These are phyloP conservation scores for Orchesella flavescens DNA, from an alignment of 2,888 invertebrate genomes.

Conservation along the genomic window DNA sequence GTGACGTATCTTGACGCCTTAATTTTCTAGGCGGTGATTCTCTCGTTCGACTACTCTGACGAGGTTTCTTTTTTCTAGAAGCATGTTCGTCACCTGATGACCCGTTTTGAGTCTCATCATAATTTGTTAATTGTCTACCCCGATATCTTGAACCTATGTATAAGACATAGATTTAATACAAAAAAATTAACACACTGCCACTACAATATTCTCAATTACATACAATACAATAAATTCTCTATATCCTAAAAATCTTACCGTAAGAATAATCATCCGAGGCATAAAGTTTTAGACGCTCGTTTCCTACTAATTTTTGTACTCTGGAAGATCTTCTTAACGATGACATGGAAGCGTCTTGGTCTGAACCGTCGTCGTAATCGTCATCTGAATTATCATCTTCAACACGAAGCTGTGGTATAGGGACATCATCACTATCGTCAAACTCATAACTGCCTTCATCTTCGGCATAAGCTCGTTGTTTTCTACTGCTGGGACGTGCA, in stretches of 20 bases:
- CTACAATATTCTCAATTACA: no score
- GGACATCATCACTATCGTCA: slow-evolving; percentile 70
- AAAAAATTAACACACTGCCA: no score
- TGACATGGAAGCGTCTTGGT: slow-evolving; percentile 67
- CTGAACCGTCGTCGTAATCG: slow-evolving; percentile 72
- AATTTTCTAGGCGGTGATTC: slow-evolving; percentile 54
- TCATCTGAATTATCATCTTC: slow-evolving; percentile 72
- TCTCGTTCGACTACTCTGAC: slow-evolving; percentile 41
- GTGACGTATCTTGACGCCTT: slow-evolving; percentile 35
- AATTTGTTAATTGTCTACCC: slow-evolving; percentile 58
- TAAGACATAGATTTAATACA: no score
- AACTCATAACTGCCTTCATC: slow-evolving; percentile 67
- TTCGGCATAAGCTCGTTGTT: slow-evolving; percentile 13
- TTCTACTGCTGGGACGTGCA: neutral
- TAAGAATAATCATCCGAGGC: slow-evolving; percentile 53
- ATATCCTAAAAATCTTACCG: slow-evolving; percentile 14
- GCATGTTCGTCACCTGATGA: slow-evolving; percentile 55
- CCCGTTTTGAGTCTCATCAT: slow-evolving; percentile 64
- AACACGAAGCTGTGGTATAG: slow-evolving; percentile 59
- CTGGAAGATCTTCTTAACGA: slow-evolving; percentile 62
- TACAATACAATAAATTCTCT: no score
- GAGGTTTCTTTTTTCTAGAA: slow-evolving; percentile 18
- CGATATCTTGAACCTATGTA: slow-evolving; percentile 54
- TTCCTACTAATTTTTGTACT: slow-evolving; percentile 39
- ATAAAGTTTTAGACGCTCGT: slow-evolving; percentile 20